Evolutionary conservation across 1,140 invertebrate genomes (phyloP), one percentile per base, ranked within the genome.

Genomic region (Tetragnatha versicolor): DNA sequence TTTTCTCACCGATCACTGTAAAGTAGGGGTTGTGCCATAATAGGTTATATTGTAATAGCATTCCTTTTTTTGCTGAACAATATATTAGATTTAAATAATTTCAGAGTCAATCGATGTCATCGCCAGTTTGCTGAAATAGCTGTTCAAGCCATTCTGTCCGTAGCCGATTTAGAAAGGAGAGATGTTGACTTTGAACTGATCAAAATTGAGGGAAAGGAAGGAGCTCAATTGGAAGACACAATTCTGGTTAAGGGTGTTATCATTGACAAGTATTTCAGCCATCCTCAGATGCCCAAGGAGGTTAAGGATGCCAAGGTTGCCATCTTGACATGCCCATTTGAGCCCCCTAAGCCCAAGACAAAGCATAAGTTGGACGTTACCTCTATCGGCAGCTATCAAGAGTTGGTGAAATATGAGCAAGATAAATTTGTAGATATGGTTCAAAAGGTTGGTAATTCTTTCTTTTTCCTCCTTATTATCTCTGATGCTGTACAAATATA

Each of bases 121-220:
- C 88, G 93, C 31, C 93, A 98, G 87, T 98, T 99, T 94, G 98
- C 98, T 20, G 94, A 98, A 87, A 99, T 99, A 85, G 98, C 98
- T 81, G 98, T 99, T 2, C 91, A 98, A 88, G 96, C 96, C 53
- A 94, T 98, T 1, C 87, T 98, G 82, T 90, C 94, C 42, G 96
- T 98, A 2, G 96, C 96, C 35, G 97, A 99, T 87, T 89, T 98
- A 73, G 92, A 95, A 82, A 92, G 94, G 61, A 91, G 91, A 75
- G 98, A 99, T 88, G 98, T 99, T 0, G 98, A 99, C 86, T 99
- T 99, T 88, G 98, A 99, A 86, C 88, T 99, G 65, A 99, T 99
- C 84, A 99, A 99, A 88, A 92, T 99, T 49, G 95, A 98, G 86
- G 96, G 95, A 1, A 99, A 99, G 89, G 96, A 98, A 29, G 98